Evolutionary conservation across 2,888 invertebrate species (phyloP).

Genomic region (Hipparchia semele): DNA sequence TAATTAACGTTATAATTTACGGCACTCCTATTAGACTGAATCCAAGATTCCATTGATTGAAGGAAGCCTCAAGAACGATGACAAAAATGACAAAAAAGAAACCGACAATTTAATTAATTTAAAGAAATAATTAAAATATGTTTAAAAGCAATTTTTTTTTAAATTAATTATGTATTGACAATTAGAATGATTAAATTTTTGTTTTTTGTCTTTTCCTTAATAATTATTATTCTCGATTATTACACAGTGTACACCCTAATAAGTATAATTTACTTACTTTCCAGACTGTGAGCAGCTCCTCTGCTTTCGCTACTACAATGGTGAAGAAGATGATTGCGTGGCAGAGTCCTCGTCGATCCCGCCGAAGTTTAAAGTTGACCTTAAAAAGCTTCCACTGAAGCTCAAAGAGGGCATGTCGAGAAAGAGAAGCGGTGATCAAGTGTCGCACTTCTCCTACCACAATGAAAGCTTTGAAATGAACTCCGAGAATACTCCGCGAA

Average conservation of each 20-base stretch:
- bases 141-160: too few species aligned
- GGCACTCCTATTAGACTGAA: too few species aligned
- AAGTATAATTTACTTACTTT: slow-evolving; percentile 49
- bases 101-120: too few species aligned
- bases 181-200: too few species aligned
- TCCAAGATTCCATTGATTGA: too few species aligned
- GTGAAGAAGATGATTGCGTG: slow-evolving; percentile 84
- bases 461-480: slow-evolving; percentile 81
- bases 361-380: slow-evolving; percentile 79
- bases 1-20: slow-evolving; percentile 45
- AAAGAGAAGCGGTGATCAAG: slow-evolving; percentile 75
- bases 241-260: neutral
- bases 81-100: too few species aligned
- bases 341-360: slow-evolving; percentile 83
- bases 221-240: too few species aligned
- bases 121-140: too few species aligned
- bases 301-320: slow-evolving; percentile 88
- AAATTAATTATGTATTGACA: too few species aligned
- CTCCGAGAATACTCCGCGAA: slow-evolving; percentile 68
- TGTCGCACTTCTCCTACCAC: slow-evolving; percentile 76
- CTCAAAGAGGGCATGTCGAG: slow-evolving; percentile 80
- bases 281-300: slow-evolving; percentile 87
- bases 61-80: too few species aligned
- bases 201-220: too few species aligned
- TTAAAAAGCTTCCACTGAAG: slow-evolving; percentile 82